These are phyloP conservation scores for Hypsibius dujardini DNA, from an alignment of 1,140 invertebrate genomes.

Conservation along the genomic window DNA sequence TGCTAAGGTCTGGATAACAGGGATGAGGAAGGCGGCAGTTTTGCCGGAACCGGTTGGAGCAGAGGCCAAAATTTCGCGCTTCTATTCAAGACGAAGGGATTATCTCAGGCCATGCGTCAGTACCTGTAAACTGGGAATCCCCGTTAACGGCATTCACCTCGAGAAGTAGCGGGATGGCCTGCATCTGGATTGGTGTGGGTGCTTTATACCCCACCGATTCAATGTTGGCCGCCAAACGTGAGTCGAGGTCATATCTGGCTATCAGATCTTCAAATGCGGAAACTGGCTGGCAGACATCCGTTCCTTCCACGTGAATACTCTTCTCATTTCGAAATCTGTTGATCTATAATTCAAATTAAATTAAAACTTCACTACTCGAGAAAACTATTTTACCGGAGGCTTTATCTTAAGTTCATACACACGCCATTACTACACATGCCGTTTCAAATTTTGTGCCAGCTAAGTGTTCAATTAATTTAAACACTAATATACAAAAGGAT, in stretches of 20 bases:
- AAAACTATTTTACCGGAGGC: too few species aligned
- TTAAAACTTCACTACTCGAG: too few species aligned
- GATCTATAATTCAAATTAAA: too few species aligned
- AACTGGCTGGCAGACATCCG: constrained; percentile 53
- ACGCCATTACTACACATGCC: too few species aligned
- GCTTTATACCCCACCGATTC: constrained; percentile 48
- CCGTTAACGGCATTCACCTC: constrained; percentile 43
- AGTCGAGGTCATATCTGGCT: constrained; percentile 38
- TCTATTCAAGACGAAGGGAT: constrained; percentile 34
- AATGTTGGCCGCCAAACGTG: constrained; percentile 52
- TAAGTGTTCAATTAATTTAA: too few species aligned
- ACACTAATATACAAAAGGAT: too few species aligned
- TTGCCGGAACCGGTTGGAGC: constrained; percentile 81
- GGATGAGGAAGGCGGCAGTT: constrained; percentile 65
- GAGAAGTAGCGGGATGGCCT: constrained; percentile 71
- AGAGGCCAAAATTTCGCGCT: constrained; percentile 68
- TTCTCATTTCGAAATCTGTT: constrained; percentile 53
- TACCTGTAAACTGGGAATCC: too few species aligned
- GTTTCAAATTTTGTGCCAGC: too few species aligned
- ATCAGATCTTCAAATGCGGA: constrained; percentile 47
- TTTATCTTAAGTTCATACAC: too few species aligned
- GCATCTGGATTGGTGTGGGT: constrained; percentile 86
- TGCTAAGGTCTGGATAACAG: constrained; percentile 48
- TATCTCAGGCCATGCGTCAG: background rate
- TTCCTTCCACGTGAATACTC: constrained; percentile 56